Percentiles rank a stretch among this genome's conserved stretches.
Evolutionary conservation across 2,888 invertebrate genomes (phyloP).

Genomic region (Agonopterix heracliana): DNA sequence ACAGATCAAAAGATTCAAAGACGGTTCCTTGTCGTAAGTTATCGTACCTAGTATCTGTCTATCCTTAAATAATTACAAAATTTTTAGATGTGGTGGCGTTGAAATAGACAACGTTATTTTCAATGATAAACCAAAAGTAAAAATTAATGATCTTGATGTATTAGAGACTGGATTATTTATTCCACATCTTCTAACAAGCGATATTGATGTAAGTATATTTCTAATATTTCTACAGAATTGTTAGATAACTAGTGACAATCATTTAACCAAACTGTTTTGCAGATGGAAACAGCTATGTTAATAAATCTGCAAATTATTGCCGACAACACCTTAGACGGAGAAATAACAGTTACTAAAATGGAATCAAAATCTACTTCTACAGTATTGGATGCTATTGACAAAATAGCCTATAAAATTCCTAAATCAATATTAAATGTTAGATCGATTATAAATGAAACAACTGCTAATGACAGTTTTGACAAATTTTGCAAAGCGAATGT

Average conservation of each 20-base stretch:
- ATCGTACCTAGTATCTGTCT: too few species aligned
- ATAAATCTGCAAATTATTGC: too few species aligned
- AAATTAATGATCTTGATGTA: slow-evolving; percentile 18
- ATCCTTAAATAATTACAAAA: too few species aligned
- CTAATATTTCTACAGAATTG: not conserved
- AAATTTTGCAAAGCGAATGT: slow-evolving; percentile 23
- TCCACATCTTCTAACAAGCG: slow-evolving; percentile 24
- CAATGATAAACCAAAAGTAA: too few species aligned
- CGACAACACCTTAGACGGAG: slow-evolving; percentile 24
- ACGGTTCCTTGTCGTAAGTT: slow-evolving; percentile 13
- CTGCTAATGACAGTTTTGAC: slow-evolving; percentile 8
- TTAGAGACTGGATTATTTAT: slow-evolving; percentile 24
- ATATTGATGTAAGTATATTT: slow-evolving; percentile 27
- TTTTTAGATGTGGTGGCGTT: too few species aligned
- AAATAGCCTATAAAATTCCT: slow-evolving; percentile 15
- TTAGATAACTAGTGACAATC: not conserved
- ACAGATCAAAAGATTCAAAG: too few species aligned
- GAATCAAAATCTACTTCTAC: slow-evolving; percentile 16
- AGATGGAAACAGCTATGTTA: slow-evolving; percentile 36
- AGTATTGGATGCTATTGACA: slow-evolving; percentile 20
- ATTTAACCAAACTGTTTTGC: slow-evolving; percentile 12
- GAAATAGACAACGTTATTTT: too few species aligned
- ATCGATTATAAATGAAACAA: slow-evolving; percentile 4
- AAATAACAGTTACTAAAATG: slow-evolving; percentile 20
- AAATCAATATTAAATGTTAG: slow-evolving; percentile 13